These are phyloP conservation scores for Threskiornis aethiopicus DNA, from an alignment of 2,797 vertebrate species.

Conservation along the genomic window DNA sequence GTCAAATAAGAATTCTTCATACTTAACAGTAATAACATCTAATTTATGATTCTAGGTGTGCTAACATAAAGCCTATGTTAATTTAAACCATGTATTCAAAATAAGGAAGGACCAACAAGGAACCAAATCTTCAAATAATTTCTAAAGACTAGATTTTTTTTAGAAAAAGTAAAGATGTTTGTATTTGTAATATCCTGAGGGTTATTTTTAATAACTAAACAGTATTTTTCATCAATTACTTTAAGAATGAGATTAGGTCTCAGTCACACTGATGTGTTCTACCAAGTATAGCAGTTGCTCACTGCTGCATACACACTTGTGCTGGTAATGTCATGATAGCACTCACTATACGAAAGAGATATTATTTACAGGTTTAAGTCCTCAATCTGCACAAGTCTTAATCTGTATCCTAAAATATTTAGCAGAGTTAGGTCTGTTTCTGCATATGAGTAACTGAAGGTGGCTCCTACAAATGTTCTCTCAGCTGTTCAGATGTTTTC, in stretches of 20 bases:
- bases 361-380: not conserved
- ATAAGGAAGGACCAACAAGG: not conserved
- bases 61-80: not conserved
- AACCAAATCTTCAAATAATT: not conserved
- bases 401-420: not conserved
- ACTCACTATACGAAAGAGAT: not conserved
- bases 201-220: not conserved
- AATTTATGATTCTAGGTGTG: not conserved
- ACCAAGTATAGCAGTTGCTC: not conserved
- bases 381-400: not conserved
- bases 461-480: not conserved
- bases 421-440: not conserved
- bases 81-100: not conserved
- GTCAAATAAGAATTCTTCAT: not conserved
- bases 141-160: not conserved
- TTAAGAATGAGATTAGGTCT: not conserved
- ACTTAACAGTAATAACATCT: not conserved
- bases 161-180: not conserved
- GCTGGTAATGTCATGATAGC: not conserved
- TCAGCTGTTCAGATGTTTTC: not conserved
- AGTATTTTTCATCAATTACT: not conserved
- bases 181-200: not conserved
- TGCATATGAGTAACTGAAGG: not conserved
- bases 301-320: not conserved
- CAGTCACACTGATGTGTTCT: not conserved